Base-by-base conservation (phyloP, 2,113 vertebrate species). In the Apistogramma diplotaenia region DNA sequence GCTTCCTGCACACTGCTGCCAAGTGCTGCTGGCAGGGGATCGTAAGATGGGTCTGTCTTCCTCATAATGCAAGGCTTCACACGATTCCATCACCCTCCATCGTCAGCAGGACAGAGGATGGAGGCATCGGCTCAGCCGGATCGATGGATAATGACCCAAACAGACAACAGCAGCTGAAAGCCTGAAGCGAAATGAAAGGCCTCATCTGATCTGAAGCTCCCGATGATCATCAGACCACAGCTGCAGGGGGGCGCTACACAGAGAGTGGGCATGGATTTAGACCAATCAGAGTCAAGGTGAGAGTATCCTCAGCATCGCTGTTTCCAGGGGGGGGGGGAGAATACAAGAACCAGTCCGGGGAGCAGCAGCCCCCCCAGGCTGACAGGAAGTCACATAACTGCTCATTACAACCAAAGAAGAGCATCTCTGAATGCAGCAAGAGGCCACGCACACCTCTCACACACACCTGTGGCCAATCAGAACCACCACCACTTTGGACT, bases 131-230 rank as follows among this genome's bases (percentile, higher is more conserved):
- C 35, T 72, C 21, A 57, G 40, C 78, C 74, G 35, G 72, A 85
- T 90, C 88, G 75, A 87, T 88, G 88, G 61, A 84, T 86, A n/a
- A n/a, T n/a, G 79, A 78, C 11, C 78, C 21, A 16, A 12, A 19
- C 23, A 16, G 85, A 80, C 67, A 55, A 71, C 6, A 73, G 80
- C 83, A 84, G 86, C 70, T 82, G 57, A 67, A 76, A 61, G 72
- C 83, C 81, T 67, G 13, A n/a, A 51, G 53, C 10, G 0, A 78
- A 71, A 55, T 57, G 46, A 79, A 79, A 65, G 58, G 51, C 25
- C 57, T 72, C 74, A 59, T 85, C 74, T 80, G 81, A 77, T 79
- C 33, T 21, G 67, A 29, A 23, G 79, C 56, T 78, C 53, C 62
- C 29, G 78, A 56, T 74, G 81, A 77, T 46, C 70, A 60, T 73